Percentiles rank a stretch among this genome's conserved stretches.
Conservation (phyloP, 2,797 vertebrate species). For the Australoheros facetus region DNA sequence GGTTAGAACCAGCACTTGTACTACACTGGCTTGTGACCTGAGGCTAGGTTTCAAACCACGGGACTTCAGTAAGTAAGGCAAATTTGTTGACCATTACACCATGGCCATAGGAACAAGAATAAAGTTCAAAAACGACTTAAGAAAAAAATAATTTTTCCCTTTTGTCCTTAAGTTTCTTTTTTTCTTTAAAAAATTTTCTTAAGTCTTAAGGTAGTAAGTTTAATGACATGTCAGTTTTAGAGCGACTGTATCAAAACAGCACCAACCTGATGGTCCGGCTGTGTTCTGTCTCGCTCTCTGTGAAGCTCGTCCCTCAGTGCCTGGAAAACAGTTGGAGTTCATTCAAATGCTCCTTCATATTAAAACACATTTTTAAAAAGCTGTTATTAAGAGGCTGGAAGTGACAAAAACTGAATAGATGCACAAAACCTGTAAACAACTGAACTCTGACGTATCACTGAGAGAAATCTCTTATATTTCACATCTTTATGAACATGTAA, state of each 20-base stretch:
- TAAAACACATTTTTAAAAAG: not conserved
- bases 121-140: not conserved
- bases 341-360: constrained; percentile 3
- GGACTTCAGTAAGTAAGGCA: not conserved
- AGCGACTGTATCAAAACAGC: not conserved
- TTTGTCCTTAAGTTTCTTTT: too few relatives aligned
- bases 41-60: not conserved
- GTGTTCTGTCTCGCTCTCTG: constrained; percentile 74
- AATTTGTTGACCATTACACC: not conserved
- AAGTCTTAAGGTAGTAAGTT: not conserved
- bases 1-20: not conserved
- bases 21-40: not conserved
- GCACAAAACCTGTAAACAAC: not conserved
- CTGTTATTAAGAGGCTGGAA: not conserved
- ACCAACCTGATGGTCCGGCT: constrained; percentile 84
- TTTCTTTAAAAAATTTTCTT: too few relatives aligned
- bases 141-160: too few relatives aligned
- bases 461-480: not conserved
- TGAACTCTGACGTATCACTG: not conserved
- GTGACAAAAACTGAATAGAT: not conserved
- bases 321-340: constrained; percentile 55
- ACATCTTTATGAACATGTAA: constrained; percentile 1
- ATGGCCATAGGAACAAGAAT: not conserved
- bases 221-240: not conserved
- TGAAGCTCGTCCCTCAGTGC: constrained; percentile 73